phyloP scores from a whole-genome alignment of 2,797 vertebrate genomes.

The Gallinago nigripennis region DNA sequence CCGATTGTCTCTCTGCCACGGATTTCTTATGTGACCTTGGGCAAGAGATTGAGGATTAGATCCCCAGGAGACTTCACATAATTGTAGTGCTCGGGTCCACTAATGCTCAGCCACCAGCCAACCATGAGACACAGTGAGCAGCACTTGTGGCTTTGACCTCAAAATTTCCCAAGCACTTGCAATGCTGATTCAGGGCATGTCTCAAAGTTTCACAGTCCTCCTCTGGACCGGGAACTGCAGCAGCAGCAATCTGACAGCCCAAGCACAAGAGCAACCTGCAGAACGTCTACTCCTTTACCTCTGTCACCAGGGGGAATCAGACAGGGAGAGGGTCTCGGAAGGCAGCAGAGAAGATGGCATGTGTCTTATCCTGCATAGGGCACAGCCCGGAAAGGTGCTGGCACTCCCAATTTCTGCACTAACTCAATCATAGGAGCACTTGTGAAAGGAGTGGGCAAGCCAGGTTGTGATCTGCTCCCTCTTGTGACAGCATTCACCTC shows the following conservation, averaged over 20 bases:
- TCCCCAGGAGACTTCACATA: neutral
- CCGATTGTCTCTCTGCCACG: neutral
- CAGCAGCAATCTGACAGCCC: neutral
- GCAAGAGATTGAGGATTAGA: neutral
- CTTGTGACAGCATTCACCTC: neutral
- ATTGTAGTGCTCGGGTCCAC: neutral
- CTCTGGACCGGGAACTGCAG: neutral
- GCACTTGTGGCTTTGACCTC: slow-evolving; percentile 8
- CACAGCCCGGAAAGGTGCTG: neutral
- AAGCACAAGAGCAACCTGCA: neutral
- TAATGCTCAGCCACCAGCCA: neutral
- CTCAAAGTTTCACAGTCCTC: neutral
- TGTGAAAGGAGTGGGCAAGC: neutral
- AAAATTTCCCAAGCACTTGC: neutral
- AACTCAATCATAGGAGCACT: neutral
- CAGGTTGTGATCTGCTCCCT: neutral
- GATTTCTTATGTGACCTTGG: slow-evolving; percentile 46
- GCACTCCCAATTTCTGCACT: neutral
- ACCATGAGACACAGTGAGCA: neutral
- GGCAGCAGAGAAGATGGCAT: neutral
- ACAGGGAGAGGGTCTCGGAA: neutral
- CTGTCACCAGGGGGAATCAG: neutral
- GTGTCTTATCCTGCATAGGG: neutral
- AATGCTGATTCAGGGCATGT: neutral
- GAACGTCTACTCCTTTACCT: neutral